Evolutionary conservation across 1,140 invertebrate genomes (phyloP).

Genomic region (Bombus breviceps): DNA sequence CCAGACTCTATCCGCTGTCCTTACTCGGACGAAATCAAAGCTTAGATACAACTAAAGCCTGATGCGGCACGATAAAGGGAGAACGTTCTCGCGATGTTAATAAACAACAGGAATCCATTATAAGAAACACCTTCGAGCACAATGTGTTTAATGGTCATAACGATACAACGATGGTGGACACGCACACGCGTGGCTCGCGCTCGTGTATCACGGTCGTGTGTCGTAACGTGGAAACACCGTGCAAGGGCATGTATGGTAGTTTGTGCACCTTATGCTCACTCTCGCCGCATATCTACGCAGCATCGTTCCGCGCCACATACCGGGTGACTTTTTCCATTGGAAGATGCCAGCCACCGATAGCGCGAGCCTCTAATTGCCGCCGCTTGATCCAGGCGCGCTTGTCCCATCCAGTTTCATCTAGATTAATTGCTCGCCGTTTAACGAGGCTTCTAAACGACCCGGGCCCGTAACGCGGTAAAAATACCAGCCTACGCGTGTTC

Average conservation of each 20-base stretch:
- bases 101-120: conserved; percentile 68
- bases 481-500: conserved; percentile 4
- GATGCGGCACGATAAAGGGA: conserved; percentile 36
- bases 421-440: conserved; percentile 39
- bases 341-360: conserved; percentile 48
- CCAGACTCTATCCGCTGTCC: not conserved
- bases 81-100: conserved; percentile 52
- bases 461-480: not conserved
- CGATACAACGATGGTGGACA: conserved; percentile 49
- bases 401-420: conserved; percentile 5
- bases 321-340: conserved; percentile 56
- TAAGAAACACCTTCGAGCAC: conserved; percentile 60
- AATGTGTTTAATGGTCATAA: conserved; percentile 65
- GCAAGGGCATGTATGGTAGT: conserved; percentile 68
- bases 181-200: conserved; percentile 27
- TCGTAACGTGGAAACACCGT: conserved; percentile 62
- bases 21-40: conserved; percentile 23
- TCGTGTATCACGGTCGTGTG: conserved; percentile 22
- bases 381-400: not conserved
- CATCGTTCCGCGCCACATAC: conserved; percentile 58
- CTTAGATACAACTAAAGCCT: conserved; percentile 22
- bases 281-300: conserved; percentile 61
- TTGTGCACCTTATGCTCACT: conserved; percentile 68
- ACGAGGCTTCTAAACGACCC: conserved; percentile 16
- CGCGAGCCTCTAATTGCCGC: conserved; percentile 50